These are phyloP conservation scores for Glaucomys volans DNA, from an alignment of 2,113 vertebrate species.

Conservation along the genomic window DNA sequence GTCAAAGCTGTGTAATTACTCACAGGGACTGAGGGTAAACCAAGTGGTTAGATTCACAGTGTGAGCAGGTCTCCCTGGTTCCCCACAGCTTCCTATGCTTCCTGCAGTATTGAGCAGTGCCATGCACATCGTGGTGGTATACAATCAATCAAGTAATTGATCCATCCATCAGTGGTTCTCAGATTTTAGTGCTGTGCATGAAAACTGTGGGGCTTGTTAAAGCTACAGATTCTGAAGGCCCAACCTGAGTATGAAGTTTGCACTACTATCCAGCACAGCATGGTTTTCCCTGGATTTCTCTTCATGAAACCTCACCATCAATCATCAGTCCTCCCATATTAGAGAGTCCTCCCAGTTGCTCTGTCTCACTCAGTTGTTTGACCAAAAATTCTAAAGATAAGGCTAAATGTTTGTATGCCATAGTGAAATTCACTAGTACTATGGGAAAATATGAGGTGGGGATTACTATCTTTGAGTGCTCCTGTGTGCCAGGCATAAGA, in stretches of 20 bases:
- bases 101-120: neutral
- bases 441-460: neutral
- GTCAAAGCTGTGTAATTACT: neutral
- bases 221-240: neutral
- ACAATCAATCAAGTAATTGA: neutral
- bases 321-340: neutral
- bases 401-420: neutral
- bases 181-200: neutral
- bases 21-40: neutral
- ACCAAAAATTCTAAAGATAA: neutral
- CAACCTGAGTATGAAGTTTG: neutral
- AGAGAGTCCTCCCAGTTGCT: too few relatives aligned
- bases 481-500: neutral
- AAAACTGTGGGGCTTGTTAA: neutral
- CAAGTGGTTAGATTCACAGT: neutral
- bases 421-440: neutral
- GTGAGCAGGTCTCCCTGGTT: neutral
- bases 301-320: neutral
- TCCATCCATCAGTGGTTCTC: neutral
- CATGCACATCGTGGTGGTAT: accelerated
- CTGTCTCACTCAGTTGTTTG: neutral
- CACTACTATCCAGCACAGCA: neutral
- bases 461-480: neutral
- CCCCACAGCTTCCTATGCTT: neutral
- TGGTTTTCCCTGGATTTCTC: neutral